Base-by-base conservation (phyloP, 2,113 vertebrate genomes). In the Laticauda colubrina region DNA sequence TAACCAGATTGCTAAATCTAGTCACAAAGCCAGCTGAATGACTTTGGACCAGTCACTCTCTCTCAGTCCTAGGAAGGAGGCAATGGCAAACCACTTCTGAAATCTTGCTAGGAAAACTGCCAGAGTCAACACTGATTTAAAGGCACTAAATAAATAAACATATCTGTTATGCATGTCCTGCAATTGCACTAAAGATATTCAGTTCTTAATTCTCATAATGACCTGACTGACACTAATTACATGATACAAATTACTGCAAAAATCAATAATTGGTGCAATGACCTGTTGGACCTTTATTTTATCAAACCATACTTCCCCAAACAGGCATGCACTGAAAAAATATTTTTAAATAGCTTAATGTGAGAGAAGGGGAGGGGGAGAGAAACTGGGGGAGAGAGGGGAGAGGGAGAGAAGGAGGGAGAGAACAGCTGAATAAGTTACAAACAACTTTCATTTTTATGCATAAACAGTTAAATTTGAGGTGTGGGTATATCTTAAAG, bases 381-480 rank as follows among this genome's bases (percentile, higher is more conserved):
- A 29, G 3, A 26, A 24, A 61, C 4, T 5, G 55, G 1, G 18
- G 18, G 56, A 23, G 4, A 0, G 20, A 57, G 9, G 9, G 26
- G 12, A 11, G 11, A 29, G 1, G 0, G 59, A 4, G 59, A 10
- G 24, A 39, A 39, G 29, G 29, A n/a, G 61, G n/a, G 29, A 29
- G 2, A 3, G 26, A 4, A 0, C 81, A 91, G 85, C 93, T 95
- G 94, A 95, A 93, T 90, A 93, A 94, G 75, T 59, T 94, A 88
- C 91, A 95, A 90, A 95, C 92, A 94, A 93, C 34, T 90, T 95
- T 95, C 69, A 75, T 95, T 94, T 81, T 94, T 93, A 87, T 93
- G 87, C 93, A 94, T 95, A 94, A 91, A 92, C 94, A 91, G 95
- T 94, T 95, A 94, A 88, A 86, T 93, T 86, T 93, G 85, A 95